Evolutionary conservation across 2,797 vertebrate species (phyloP).

Genomic region (Petrocephalus sullivani): DNA sequence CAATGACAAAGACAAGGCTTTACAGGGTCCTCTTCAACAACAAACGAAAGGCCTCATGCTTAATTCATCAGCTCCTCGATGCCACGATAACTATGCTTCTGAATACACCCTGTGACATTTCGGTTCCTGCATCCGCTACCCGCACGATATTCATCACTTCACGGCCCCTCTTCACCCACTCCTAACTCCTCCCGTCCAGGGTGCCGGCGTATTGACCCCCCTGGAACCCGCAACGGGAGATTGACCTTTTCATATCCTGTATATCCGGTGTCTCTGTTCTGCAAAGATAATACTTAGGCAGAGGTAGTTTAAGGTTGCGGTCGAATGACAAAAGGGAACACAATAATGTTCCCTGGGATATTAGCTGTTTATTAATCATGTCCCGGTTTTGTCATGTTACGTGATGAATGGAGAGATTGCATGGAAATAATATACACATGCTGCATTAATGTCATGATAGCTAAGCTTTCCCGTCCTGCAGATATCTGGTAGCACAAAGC

Average conservation of each 20-base stretch:
- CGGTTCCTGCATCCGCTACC: not conserved
- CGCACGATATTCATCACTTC: not conserved
- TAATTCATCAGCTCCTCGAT: constrained; percentile 35
- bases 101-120: constrained; percentile 13
- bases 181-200: not conserved
- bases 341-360: not conserved
- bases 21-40: constrained; percentile 15
- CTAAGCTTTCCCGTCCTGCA: not conserved
- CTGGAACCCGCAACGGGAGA: not conserved
- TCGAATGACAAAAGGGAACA: not conserved
- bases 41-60: constrained; percentile 23
- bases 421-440: constrained; percentile 1
- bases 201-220: not conserved
- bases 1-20: constrained; percentile 20
- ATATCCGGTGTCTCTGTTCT: not conserved
- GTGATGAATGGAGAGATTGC: constrained; percentile 5
- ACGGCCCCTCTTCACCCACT: not conserved
- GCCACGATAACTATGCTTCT: constrained; percentile 29
- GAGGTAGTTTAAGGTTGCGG: not conserved
- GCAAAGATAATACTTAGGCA: not conserved
- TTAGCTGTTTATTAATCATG: constrained; percentile 11
- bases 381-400: not conserved
- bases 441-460: not conserved
- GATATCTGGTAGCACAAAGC: not conserved
- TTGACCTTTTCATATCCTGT: not conserved